These are phyloP conservation scores for Hippasteria phrygiana DNA, from an alignment of 53 echinoderm and acorn worm species.

Conservation along the genomic window DNA sequence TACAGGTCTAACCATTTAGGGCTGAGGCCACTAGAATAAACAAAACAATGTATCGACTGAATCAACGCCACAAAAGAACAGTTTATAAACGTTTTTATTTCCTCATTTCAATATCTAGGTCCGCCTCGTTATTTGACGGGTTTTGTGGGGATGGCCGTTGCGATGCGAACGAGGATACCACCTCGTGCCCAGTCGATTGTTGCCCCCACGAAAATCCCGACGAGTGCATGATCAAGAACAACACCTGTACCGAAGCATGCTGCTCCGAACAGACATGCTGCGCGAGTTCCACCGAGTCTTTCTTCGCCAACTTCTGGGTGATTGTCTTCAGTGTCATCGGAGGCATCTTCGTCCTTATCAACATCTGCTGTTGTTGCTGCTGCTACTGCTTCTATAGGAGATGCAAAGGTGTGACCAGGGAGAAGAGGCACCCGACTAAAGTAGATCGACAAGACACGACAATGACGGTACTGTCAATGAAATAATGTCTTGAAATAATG, in stretches of 20 bases:
- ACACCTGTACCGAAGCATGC: conserved; percentile 86
- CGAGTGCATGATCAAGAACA: conserved; percentile 69
- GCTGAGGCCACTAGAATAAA: too few species aligned
- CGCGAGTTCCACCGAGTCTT: not conserved
- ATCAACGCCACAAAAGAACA: not conserved
- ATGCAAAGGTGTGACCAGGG: conserved; percentile 17
- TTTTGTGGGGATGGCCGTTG: conserved; percentile 94
- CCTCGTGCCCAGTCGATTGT: conserved; percentile 81
- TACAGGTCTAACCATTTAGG: too few species aligned
- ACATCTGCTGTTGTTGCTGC: conserved; percentile 81
- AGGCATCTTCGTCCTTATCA: conserved; percentile 66
- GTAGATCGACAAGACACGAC: conserved; percentile 47
- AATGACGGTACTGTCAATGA: conserved; percentile 39
- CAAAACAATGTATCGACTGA: too few species aligned
- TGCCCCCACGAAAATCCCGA: conserved; percentile 72
- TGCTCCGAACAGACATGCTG: conserved; percentile 79
- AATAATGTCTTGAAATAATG: not conserved
- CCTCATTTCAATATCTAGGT: not conserved
- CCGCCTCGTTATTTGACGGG: conserved; percentile 11
- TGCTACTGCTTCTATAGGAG: conserved; percentile 79
- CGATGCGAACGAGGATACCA: conserved; percentile 63
- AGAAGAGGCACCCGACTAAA: conserved; percentile 15
- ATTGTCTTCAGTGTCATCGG: conserved; percentile 70
- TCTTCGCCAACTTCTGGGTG: conserved; percentile 67
- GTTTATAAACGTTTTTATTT: not conserved